Evolutionary conservation across 2,113 vertebrate species (phyloP).

Genomic region (Hyla sarda): DNA sequence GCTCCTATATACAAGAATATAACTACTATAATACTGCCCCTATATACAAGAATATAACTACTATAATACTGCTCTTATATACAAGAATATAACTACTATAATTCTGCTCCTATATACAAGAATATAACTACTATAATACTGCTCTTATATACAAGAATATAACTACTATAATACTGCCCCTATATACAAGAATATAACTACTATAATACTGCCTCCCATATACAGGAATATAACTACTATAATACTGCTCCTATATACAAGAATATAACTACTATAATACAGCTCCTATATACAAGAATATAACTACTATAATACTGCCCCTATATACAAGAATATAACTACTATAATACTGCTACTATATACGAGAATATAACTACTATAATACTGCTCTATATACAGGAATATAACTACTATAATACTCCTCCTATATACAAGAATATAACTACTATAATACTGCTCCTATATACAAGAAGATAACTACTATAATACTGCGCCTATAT

Average conservation of each 20-base stretch:
- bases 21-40: conserved; percentile 2
- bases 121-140: conserved; percentile 20
- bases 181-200: conserved; percentile 13
- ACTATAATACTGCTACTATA: not conserved
- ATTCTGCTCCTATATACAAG: not conserved
- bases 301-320: not conserved
- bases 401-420: not conserved
- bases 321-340: conserved; percentile 3
- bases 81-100: conserved; percentile 22
- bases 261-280: not conserved
- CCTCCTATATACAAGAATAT: not conserved
- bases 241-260: not conserved
- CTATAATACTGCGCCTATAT: not conserved
- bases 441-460: not conserved
- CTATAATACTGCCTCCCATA: not conserved
- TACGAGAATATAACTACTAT: conserved; percentile 8
- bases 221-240: not conserved
- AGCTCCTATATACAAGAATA: not conserved
- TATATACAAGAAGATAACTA: not conserved
- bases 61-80: not conserved
- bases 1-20: not conserved
- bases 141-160: not conserved
- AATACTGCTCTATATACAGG: not conserved
- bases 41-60: not conserved
- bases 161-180: conserved; percentile 10